phyloP scores from a whole-genome alignment of 1,140 invertebrate genomes.

The Brachystomella parvula region DNA sequence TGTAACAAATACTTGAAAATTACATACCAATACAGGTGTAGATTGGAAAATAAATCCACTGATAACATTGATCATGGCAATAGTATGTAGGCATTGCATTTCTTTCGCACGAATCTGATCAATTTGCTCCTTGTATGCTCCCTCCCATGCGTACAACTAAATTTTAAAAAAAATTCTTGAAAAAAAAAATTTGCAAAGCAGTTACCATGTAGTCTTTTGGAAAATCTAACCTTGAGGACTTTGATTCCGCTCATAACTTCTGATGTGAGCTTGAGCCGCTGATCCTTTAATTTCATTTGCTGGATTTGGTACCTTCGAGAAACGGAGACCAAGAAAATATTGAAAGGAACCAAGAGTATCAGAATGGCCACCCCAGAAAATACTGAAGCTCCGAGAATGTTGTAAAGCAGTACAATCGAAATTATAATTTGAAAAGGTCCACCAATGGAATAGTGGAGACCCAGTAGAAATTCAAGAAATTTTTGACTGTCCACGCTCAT shows the following conservation, averaged over 20 bases:
- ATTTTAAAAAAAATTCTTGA: slow-evolving; percentile 15
- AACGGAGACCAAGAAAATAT: slow-evolving; percentile 47
- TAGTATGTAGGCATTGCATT: slow-evolving; percentile 69
- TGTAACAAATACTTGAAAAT: slow-evolving; percentile 32
- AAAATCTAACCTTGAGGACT: slow-evolving; percentile 55
- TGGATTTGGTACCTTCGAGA: slow-evolving; percentile 60
- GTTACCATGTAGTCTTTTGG: neutral
- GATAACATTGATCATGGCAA: slow-evolving; percentile 69
- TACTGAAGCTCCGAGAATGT: slow-evolving; percentile 56
- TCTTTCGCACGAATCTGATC: slow-evolving; percentile 73
- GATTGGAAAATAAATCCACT: slow-evolving; percentile 53
- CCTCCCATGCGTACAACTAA: slow-evolving; percentile 76
- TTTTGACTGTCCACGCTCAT: slow-evolving; percentile 52
- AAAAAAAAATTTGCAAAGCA: neutral
- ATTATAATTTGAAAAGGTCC: slow-evolving; percentile 53
- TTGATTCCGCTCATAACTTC: slow-evolving; percentile 92
- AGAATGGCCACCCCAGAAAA: slow-evolving; percentile 51
- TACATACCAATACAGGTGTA: slow-evolving; percentile 74
- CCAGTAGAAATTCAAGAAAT: slow-evolving; percentile 46
- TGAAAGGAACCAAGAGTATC: slow-evolving; percentile 48
- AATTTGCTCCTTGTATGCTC: slow-evolving; percentile 76
- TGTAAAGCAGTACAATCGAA: slow-evolving; percentile 51
- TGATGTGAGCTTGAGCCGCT: slow-evolving; percentile 87
- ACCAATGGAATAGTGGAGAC: slow-evolving; percentile 54
- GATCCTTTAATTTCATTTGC: slow-evolving; percentile 86